A percentile compares a stretch with the other conserved stretches of the same genome.
Evolutionary conservation across 2,888 invertebrate genomes (phyloP).

Genomic region (Dioctria rufipes): DNA sequence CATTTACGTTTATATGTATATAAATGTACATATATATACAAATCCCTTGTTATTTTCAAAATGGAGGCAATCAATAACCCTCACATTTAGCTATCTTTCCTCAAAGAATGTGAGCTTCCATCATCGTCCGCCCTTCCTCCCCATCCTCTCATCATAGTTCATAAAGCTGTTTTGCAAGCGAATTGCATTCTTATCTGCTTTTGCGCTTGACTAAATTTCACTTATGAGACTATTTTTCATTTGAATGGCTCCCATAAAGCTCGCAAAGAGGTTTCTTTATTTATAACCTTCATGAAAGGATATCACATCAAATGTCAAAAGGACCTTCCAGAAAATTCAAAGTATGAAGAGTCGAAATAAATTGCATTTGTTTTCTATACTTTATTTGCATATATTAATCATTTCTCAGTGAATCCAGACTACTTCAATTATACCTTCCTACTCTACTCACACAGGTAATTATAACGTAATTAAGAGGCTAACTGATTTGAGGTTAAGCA

Average conservation of each 20-base stretch:
- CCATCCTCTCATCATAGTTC: not conserved
- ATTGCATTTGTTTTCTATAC: not conserved
- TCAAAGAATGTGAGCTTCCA: not conserved
- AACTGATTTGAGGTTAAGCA: not conserved
- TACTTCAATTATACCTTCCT: not conserved
- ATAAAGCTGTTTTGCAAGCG: not conserved
- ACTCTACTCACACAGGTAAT: conserved; percentile 16
- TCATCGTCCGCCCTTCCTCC: not conserved
- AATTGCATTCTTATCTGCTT: conserved; percentile 28
- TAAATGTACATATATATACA: no score
- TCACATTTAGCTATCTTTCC: conserved; percentile 9
- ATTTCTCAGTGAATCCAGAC: not conserved
- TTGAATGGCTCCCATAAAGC: conserved; percentile 14
- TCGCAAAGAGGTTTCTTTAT: conserved; percentile 12
- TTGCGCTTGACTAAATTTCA: conserved; percentile 33
- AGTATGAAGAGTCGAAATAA: not conserved
- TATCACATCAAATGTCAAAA: not conserved
- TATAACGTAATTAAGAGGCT: conserved; percentile 45
- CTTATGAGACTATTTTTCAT: conserved; percentile 47
- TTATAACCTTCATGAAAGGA: not conserved
- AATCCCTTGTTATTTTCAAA: not conserved
- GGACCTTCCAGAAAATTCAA: not conserved
- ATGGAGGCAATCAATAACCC: conserved; percentile 11
- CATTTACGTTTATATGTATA: not conserved
- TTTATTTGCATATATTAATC: not conserved